Conservation (phyloP, 2,797 vertebrate genomes). For the Scarus forsteni region DNA sequence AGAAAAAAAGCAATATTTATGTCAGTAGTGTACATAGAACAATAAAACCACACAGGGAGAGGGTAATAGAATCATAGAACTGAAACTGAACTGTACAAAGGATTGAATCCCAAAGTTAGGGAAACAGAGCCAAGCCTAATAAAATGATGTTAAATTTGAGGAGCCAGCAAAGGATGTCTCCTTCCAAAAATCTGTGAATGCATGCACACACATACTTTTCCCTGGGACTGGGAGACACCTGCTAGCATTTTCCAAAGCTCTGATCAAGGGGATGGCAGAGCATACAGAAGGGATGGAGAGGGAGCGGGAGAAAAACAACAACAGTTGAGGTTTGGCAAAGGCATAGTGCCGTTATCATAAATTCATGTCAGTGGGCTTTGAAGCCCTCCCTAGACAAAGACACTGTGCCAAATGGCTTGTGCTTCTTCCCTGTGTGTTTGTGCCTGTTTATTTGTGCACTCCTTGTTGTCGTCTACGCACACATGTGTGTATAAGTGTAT, state of each 20-base stretch:
- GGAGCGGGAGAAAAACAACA: slow-evolving; percentile 82
- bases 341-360: slow-evolving; percentile 84
- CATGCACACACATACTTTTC: slow-evolving; percentile 59
- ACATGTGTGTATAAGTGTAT: slow-evolving; percentile 29
- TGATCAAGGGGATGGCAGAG: slow-evolving; percentile 83
- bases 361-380: slow-evolving; percentile 89
- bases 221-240: slow-evolving; percentile 85
- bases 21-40: slow-evolving; percentile 37
- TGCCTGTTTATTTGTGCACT: slow-evolving; percentile 73
- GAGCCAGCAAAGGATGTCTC: slow-evolving; percentile 41
- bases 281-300: slow-evolving; percentile 72
- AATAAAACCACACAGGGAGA: slow-evolving; percentile 32
- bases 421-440: slow-evolving; percentile 76
- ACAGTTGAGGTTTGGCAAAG: slow-evolving; percentile 87
- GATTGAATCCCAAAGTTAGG: slow-evolving; percentile 34
- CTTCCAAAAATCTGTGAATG: slow-evolving; percentile 35
- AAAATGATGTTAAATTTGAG: slow-evolving; percentile 32
- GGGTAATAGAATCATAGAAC: slow-evolving; percentile 34
- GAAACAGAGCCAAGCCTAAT: slow-evolving; percentile 38
- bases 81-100: slow-evolving; percentile 47
- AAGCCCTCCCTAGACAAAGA: slow-evolving; percentile 85
- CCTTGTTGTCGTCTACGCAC: slow-evolving; percentile 46
- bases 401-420: slow-evolving; percentile 78
- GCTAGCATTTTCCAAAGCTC: slow-evolving; percentile 82
- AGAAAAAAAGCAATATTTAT: slow-evolving; percentile 35